Base-by-base conservation (phyloP, 2,113 vertebrate species). In the Mohoua ochrocephala region DNA sequence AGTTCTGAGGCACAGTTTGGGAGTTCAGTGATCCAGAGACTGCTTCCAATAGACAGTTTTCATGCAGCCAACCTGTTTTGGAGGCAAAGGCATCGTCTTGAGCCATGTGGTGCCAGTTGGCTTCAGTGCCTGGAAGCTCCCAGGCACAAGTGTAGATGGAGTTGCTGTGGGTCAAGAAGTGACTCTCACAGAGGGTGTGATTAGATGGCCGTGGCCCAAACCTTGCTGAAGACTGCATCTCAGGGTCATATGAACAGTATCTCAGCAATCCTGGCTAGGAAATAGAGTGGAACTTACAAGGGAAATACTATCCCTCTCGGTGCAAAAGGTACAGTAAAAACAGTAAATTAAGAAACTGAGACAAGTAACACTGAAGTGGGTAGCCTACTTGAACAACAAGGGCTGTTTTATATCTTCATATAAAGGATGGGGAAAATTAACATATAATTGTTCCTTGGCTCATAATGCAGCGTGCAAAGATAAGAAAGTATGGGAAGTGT, bases 171-270 rank as follows among this genome's bases (percentile, higher is more conserved):
- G 39, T 59, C 19, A 64, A 85, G n/a, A 64, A 70, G 22, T 54
- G 24, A 53, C 30, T 69, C 12, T 67, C 6, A 2, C 7, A 56
- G n/a, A 60, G 11, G 4, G 15, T 76, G 39, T 41, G 30, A 28
- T 41, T 78, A 49, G 17, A 27, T 1, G 0, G 7, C 13, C 24
- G 6, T 57, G 31, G 15, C 17, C 30, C 47, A 69, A 65, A 69
- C 30, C 3, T 44, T 64, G 35, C 31, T 57, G 41, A 49, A 44
- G 16, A 27, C 21, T 56, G 23, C 57, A 15, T 61, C 26, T 88
- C 23, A 41, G n/a, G 15, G n/a, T 70, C 44, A n/a, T 27, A 35
- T 0, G 0, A 37, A 11, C 7, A 73, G 6, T 2, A 0, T 24
- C 30, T 77, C 52, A 71, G 11, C 15, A 68, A 17, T 56, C 33